phyloP scores from a whole-genome alignment of 2,797 vertebrate genomes.

The Mycteria americana region DNA sequence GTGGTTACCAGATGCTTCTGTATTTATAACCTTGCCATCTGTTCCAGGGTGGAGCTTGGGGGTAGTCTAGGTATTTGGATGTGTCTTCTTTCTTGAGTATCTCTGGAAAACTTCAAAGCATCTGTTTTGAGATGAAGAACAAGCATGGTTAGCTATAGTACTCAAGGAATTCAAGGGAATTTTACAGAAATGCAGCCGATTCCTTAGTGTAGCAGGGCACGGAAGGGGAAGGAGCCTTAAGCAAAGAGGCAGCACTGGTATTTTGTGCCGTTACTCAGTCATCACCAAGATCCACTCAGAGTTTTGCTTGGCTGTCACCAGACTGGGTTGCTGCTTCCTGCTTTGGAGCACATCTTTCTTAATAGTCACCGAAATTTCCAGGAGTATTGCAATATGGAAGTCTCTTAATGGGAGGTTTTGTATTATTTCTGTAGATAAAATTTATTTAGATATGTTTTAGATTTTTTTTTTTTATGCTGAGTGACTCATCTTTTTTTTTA shows the following conservation, averaged over 20 bases:
- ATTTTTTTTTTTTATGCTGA: neutral
- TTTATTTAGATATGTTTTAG: neutral
- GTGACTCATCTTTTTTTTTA: neutral
- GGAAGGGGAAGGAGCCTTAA: neutral
- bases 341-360: neutral
- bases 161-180: conserved; percentile 5
- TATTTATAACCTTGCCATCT: conserved; percentile 34
- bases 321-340: neutral
- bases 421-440: neutral
- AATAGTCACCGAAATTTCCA: neutral
- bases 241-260: neutral
- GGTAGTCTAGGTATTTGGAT: conserved; percentile 15
- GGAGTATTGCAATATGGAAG: neutral
- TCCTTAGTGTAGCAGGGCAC: neutral
- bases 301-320: neutral
- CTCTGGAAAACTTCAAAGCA: conserved; percentile 35
- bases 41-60: conserved; percentile 33
- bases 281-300: neutral
- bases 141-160: neutral
- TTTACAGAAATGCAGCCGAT: neutral
- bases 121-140: neutral
- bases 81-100: neutral
- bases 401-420: neutral
- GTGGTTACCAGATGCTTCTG: conserved; percentile 43
- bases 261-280: neutral